phyloP scores from a whole-genome alignment of 2,888 invertebrate species.

The Xylota segnis region DNA sequence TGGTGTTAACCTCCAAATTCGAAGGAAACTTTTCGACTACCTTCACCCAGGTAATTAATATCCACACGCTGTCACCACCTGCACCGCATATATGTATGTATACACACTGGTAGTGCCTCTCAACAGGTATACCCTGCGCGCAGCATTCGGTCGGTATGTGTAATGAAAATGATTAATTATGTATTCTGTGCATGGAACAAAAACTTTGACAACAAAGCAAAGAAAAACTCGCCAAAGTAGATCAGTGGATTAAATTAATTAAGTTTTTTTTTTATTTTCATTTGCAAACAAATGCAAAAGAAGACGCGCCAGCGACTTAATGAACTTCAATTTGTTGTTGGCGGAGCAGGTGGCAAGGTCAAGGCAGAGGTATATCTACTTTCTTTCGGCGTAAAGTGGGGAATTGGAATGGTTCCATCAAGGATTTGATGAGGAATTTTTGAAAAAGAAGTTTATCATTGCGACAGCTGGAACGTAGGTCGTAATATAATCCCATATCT shows the following conservation, averaged over 20 bases:
- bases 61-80: conserved; percentile 32
- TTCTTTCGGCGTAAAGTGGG: not conserved
- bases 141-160: not conserved
- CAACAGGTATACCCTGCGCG: conserved; percentile 13
- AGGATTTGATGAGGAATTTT: not conserved
- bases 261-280: conserved; percentile 5
- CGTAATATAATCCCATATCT: no score
- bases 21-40: conserved; percentile 39
- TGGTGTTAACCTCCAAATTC: conserved; percentile 15
- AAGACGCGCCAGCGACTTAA: conserved; percentile 17
- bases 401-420: not conserved
- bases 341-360: conserved; percentile 22
- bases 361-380: not conserved
- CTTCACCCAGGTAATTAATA: conserved; percentile 42
- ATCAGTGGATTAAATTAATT: conserved; percentile 56
- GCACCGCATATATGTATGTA: conserved; percentile 18
- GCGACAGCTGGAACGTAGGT: no score
- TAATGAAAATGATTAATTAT: conserved; percentile 48
- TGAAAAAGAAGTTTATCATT: no score
- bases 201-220: conserved; percentile 3
- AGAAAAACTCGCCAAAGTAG: conserved; percentile 33
- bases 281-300: conserved; percentile 13
- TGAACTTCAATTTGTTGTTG: conserved; percentile 17
- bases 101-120: conserved; percentile 1
- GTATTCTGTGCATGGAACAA: conserved; percentile 42